These are phyloP conservation scores for Acanthosepion pharaonis DNA, from an alignment of 2,888 invertebrate species.

Conservation along the genomic window DNA sequence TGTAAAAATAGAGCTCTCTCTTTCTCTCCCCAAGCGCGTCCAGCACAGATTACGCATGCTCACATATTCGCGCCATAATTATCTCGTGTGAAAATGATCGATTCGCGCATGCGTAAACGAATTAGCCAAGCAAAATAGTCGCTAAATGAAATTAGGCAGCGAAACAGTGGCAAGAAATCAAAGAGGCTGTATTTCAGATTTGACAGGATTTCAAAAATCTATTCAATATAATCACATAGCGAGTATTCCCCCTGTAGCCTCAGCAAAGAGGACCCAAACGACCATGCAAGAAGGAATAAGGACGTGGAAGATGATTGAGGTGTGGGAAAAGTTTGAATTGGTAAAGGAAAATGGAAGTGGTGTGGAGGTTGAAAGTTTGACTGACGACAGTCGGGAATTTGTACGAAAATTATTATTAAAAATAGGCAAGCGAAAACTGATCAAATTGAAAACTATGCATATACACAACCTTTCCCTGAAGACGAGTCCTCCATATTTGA, in stretches of 20 bases:
- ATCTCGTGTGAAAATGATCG: conserved; percentile 33
- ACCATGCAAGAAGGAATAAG: not conserved
- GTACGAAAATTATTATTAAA: not conserved
- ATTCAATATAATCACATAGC: not conserved
- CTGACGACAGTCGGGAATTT: not conserved
- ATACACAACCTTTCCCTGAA: not conserved
- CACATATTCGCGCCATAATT: conserved; percentile 23
- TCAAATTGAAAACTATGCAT: not conserved
- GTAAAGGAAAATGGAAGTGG: not conserved
- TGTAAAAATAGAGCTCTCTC: not conserved
- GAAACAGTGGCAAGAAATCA: not conserved
- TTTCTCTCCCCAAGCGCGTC: conserved; percentile 24
- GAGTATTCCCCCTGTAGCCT: not conserved
- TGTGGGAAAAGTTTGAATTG: not conserved
- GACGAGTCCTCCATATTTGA: not conserved
- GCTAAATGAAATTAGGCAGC: conserved; percentile 4
- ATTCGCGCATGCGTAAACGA: conserved; percentile 22
- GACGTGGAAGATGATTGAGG: too few species aligned
- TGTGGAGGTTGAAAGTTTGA: not conserved
- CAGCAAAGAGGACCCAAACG: not conserved
- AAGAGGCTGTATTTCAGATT: not conserved
- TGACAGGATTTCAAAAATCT: not conserved
- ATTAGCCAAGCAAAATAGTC: not conserved
- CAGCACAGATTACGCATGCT: conserved; percentile 33
- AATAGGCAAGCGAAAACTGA: not conserved